Evolutionary conservation across 2,888 invertebrate species (phyloP), one percentile per base, ranked within the genome.

Genomic region (Sicus ferrugineus): DNA sequence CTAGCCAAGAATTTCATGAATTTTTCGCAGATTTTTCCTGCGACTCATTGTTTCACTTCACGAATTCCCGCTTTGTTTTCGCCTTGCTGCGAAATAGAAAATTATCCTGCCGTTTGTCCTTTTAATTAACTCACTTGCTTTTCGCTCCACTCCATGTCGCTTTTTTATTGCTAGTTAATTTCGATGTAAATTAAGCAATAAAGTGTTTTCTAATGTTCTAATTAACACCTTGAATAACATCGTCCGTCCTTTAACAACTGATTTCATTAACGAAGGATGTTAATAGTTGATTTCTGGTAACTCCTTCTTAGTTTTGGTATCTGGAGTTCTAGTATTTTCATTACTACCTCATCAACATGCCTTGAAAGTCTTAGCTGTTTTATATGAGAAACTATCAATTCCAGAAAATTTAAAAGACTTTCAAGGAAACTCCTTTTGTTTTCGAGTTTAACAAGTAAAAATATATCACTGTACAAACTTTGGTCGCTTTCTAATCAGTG

Each of bases 171-270:
- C 68, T 67, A 81, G 81, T 81, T 80, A 81, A 83, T 84, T 84
- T 84, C 77, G 78, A 83, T 83, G 81, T 82, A 82, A 83, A 84
- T 83, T 79, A 81, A 79, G 78, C 78, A 81, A 81, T 79, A 82
- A 82, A 83, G 81, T 81, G 77, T 77, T 77, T 73, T 70, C 77
- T 81, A 80, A 83, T 82, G 83, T 81, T 83, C 83, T 81, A 83
- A 83, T 83, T 83, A 83, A 81, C 80, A 77, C 74, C 74, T 70
- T 71, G 71, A 76, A 73, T 73, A 31, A 48, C 28, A 58, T 54
- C 58, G 54, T 26, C 14, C 30, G 34, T 65, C 31, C 19, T 56
- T 62, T 61, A 59, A 67, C 61, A 61, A 72, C 70, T 70, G 71
- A 71, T 74, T 74, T 72, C 71, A 70, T 72, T 72, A 73, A 63